Evolutionary conservation across 2,797 vertebrate species (phyloP), one percentile per base, ranked within the genome.

Genomic region (Gastrophryne carolinensis): DNA sequence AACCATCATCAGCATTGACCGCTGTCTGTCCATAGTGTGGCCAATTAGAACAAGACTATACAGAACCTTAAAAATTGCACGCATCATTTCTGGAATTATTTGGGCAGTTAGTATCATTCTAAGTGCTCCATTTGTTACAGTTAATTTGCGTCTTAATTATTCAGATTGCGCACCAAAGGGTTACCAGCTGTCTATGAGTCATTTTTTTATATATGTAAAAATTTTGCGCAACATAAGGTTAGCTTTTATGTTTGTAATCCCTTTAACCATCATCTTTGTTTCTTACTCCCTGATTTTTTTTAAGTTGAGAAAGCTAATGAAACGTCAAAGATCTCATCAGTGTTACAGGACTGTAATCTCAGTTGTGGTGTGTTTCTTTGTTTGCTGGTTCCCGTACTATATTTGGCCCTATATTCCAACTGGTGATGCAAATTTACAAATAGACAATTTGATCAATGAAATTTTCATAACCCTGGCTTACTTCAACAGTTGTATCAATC

Each of bases 311-410:
- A 88, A 86, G 52, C 88, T 92, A 60, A 92, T 86, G 6, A 80
- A 92, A 15, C 10, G 1, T 0, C 87, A 82, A 47, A 90, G 83
- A 32, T 93, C 94, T 0, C 85, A 90, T 0, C 91, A 93, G 11
- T 88, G 94, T 0, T 93, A 95, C 70, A 91, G 91, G 78, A 94
- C 95, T 47, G 96, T 98, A 4, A 92, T 90, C 0, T 90, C 92
- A 0, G 91, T 97, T n/a, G 92, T 95, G 26, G 85, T 81, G 23
- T 91, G 90, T 0, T 97, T 97, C 74, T 97, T 97, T 83, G 80
- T 97, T 63, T 98, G 94, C 79, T 97, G 95, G 90, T 93, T 94
- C 49, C 95, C 95, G 0, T 95, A 93, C 79, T 94, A 98, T 0
- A 86, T 94, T 77, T 82, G 95, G 57, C 86, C 88, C 64, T 83